phyloP scores from a whole-genome alignment of 1,140 invertebrate species.

The Thaumatotibia leucotreta region DNA sequence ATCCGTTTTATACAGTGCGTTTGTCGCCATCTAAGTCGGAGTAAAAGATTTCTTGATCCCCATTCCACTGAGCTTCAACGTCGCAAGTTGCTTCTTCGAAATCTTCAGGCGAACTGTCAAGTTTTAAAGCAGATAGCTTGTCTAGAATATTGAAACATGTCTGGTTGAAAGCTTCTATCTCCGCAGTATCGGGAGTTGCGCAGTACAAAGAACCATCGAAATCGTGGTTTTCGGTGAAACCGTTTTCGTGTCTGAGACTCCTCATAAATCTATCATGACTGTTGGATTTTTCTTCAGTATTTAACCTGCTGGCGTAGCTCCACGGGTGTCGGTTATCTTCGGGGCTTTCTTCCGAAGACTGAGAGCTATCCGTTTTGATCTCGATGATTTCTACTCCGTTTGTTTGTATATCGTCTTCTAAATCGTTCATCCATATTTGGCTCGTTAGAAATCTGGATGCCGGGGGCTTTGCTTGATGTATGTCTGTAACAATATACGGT shows the following conservation, averaged over 20 bases:
- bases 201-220: neutral
- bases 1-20: conserved; percentile 39
- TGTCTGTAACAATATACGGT: neutral
- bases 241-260: conserved; percentile 14
- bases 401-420: conserved; percentile 17
- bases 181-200: neutral
- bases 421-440: conserved; percentile 23
- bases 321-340: conserved; percentile 29
- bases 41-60: conserved; percentile 25
- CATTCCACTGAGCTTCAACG: neutral
- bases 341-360: conserved; percentile 9
- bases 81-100: conserved; percentile 21
- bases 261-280: no score
- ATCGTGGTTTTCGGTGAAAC: neutral
- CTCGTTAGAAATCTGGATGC: conserved; percentile 11
- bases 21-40: conserved; percentile 27
- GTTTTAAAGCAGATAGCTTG: conserved; percentile 22
- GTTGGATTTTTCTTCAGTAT: conserved; percentile 25
- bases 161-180: conserved; percentile 19
- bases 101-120: conserved; percentile 34
- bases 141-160: conserved; percentile 41
- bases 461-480: neutral
- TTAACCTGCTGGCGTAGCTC: conserved; percentile 25
- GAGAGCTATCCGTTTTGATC: conserved; percentile 31
- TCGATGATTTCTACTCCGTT: conserved; percentile 42